phyloP scores from a whole-genome alignment of 2,113 vertebrate genomes.

The Cololabis saira region DNA sequence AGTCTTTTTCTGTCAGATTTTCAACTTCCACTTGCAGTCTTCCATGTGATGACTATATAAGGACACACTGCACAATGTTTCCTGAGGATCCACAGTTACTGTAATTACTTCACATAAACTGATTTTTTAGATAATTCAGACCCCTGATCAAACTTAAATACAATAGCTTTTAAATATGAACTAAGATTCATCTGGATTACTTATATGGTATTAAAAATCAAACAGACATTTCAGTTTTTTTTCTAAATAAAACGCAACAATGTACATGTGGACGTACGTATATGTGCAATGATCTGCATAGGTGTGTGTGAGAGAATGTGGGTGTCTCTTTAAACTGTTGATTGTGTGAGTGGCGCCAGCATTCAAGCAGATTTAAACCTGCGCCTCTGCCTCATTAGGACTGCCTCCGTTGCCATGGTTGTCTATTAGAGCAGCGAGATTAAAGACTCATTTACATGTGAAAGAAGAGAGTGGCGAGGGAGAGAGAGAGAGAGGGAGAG shows the following conservation, averaged over 20 bases:
- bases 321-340: conserved; percentile 66
- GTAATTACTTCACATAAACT: conserved; percentile 34
- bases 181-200: background rate
- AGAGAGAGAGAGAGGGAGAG: conserved; percentile 30
- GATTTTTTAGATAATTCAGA: conserved; percentile 27
- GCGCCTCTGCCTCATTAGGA: conserved; percentile 76
- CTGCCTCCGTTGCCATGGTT: conserved; percentile 80
- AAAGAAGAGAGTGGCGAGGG: conserved; percentile 65
- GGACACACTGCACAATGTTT: conserved; percentile 3
- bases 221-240: background rate
- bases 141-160: conserved; percentile 22
- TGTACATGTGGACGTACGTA: background rate
- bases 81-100: conserved; percentile 23
- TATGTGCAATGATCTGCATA: background rate
- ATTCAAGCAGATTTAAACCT: conserved; percentile 72
- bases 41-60: background rate
- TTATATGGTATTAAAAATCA: too few species aligned
- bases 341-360: conserved; percentile 54
- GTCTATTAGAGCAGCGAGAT: conserved; percentile 79
- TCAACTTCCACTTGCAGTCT: background rate
- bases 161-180: conserved; percentile 24
- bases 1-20: background rate
- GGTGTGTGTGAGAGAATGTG: conserved; percentile 15
- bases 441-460: conserved; percentile 82
- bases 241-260: background rate